Conservation (phyloP, 2,113 vertebrate species). For the Donacobius atricapilla region DNA sequence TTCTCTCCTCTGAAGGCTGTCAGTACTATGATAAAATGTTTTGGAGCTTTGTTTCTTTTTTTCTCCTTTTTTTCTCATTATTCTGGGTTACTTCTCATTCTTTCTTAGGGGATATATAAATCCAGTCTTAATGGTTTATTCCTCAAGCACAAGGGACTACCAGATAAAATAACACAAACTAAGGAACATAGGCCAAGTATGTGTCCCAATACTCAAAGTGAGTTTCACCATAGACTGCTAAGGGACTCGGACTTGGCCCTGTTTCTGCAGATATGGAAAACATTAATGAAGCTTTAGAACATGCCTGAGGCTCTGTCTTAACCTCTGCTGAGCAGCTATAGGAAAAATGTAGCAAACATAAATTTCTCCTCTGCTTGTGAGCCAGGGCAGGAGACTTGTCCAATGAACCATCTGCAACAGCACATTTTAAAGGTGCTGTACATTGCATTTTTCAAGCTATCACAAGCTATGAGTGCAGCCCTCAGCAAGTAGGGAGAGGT, state of each 20-base stretch:
- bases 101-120: neutral
- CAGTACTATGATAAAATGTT: neutral
- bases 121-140: neutral
- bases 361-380: neutral
- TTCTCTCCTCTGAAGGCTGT: neutral
- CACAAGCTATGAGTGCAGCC: neutral
- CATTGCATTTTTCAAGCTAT: neutral
- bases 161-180: slow-evolving; percentile 28
- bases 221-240: slow-evolving; percentile 2
- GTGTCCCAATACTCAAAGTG: slow-evolving; percentile 1
- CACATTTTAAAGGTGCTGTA: neutral
- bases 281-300: slow-evolving; percentile 42
- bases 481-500: neutral
- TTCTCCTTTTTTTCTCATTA: neutral
- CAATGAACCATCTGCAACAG: neutral
- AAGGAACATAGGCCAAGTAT: neutral
- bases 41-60: neutral
- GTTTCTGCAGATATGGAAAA: slow-evolving; percentile 27
- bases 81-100: neutral
- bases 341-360: slow-evolving; percentile 38
- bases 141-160: neutral
- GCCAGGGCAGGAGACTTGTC: neutral
- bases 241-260: slow-evolving; percentile 5
- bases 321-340: slow-evolving; percentile 25
- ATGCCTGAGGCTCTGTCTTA: slow-evolving; percentile 30